A percentile compares a stretch with the other conserved stretches of the same genome.
phyloP scores from a whole-genome alignment of 2,113 vertebrate species.

The Zosterops pallidus region DNA sequence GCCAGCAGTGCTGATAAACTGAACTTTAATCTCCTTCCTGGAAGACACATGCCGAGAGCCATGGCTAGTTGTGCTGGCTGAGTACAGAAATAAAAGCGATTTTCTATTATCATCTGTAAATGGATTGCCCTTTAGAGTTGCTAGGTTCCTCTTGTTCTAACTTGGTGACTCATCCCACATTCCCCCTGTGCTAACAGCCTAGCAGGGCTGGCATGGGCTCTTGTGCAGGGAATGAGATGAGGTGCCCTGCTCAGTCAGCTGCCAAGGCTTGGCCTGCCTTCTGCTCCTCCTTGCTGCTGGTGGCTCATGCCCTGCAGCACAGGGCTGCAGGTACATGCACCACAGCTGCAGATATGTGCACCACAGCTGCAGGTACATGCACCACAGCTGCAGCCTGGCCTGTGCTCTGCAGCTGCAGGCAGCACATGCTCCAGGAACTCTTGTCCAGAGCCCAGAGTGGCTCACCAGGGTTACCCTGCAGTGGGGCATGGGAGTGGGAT shows the following conservation, averaged over 20 bases:
- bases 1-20: not conserved
- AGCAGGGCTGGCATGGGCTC: not conserved
- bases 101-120: conserved; percentile 49
- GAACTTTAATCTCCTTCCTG: not conserved
- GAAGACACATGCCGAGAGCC: not conserved
- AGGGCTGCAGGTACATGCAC: not conserved
- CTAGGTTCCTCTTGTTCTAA: conserved; percentile 49
- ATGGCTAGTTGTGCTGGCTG: not conserved
- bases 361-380: not conserved
- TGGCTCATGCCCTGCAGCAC: not conserved
- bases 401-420: not conserved
- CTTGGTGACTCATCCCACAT: conserved; percentile 20
- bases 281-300: not conserved
- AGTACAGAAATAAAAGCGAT: conserved; percentile 47
- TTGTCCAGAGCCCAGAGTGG: not conserved
- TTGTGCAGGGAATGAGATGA: not conserved
- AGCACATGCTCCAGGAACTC: accelerated
- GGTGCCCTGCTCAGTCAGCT: not conserved
- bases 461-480: too few species aligned
- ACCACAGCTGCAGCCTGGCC: not conserved
- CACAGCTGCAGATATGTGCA: not conserved
- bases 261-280: not conserved
- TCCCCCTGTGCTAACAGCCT: not conserved
- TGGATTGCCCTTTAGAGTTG: conserved; percentile 37
- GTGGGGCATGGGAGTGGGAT: not conserved